Evolutionary conservation across 2,797 vertebrate species (phyloP), one percentile per base, ranked within the genome.

Genomic region (Tadarida brasiliensis): DNA sequence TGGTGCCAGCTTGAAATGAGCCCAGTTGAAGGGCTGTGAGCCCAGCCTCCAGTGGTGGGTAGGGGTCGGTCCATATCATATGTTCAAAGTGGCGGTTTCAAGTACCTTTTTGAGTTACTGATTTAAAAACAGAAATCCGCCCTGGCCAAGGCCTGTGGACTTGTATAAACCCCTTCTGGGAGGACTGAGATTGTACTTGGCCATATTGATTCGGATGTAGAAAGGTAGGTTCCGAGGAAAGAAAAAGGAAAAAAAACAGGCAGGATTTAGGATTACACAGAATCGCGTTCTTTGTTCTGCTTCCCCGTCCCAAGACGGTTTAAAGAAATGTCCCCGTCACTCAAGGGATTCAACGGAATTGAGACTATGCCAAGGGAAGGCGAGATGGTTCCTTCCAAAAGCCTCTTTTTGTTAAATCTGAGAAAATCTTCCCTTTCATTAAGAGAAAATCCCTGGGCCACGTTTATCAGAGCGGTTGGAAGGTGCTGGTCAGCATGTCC

Each of bases 11-110:
- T n/a, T n/a, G n/a, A 24, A 35, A 35, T 14, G 12, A 7, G 86
- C 17, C 30, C 49, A 6, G 3, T 39, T 35, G 10, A 76, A 59
- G 28, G 68, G 59, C 24, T 51, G 12, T 1, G 17, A 47, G 59
- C 3, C n/a, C 26, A 49, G 1, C 4, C 70, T 68, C 10, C 0
- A 3, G 17, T 6, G 16, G n/a, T 14, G 39, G 67, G 10, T 16
- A 39, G 35, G 57, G 35, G 4, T 4, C 0, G 0, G 24, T 24
- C 39, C 19, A 0, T 12, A 17, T n/a, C 19, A 47, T 5, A 0
- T 11, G 28, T 56, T 49, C 7, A 0, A 10, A 12, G 17, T n/a
- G 28, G 51, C 49, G 14, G 35, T 47, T 49, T 30, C 59, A 57
- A 15, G 15, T 24, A 19, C n/a, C 9, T 22, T 57, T 83, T 77